phyloP scores from a whole-genome alignment of 2,113 vertebrate genomes.

The Pseudorhombus dupliciocellatus region DNA sequence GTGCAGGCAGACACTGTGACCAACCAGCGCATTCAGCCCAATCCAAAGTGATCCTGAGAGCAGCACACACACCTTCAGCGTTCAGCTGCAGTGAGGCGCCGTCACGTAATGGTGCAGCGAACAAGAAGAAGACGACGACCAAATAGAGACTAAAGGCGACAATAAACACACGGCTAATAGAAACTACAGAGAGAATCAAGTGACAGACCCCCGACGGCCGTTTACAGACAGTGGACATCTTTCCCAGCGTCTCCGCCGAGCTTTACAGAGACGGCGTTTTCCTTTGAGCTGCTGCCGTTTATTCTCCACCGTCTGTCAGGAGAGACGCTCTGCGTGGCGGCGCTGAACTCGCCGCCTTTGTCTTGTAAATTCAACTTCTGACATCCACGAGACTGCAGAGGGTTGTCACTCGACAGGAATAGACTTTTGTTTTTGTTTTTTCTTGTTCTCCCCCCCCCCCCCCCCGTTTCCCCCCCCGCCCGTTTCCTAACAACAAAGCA shows the following conservation, averaged over 20 bases:
- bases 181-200: conserved; percentile 47
- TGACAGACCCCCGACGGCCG: conserved; percentile 55
- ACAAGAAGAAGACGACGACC: not conserved
- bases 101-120: not conserved
- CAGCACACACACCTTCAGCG: too few species aligned
- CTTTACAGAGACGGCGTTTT: conserved; percentile 64
- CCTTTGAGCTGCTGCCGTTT: conserved; percentile 69
- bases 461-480: not conserved
- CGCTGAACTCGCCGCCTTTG: conserved; percentile 68
- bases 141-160: conserved; percentile 4
- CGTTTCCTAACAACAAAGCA: conserved; percentile 75
- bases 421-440: conserved; percentile 72
- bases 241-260: conserved; percentile 62
- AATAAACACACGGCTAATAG: conserved; percentile 45
- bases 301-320: conserved; percentile 77
- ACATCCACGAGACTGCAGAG: conserved; percentile 74
- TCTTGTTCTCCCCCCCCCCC: conserved; percentile 14
- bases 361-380: conserved; percentile 81
- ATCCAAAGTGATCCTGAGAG: not conserved
- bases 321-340: conserved; percentile 67
- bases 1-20: too few species aligned
- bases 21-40: not conserved
- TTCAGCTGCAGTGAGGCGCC: conserved; percentile 24
- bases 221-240: conserved; percentile 62
- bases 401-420: conserved; percentile 78